These are phyloP conservation scores for Dione vanillae DNA, from an alignment of 2,888 invertebrate species.

Conservation along the genomic window DNA sequence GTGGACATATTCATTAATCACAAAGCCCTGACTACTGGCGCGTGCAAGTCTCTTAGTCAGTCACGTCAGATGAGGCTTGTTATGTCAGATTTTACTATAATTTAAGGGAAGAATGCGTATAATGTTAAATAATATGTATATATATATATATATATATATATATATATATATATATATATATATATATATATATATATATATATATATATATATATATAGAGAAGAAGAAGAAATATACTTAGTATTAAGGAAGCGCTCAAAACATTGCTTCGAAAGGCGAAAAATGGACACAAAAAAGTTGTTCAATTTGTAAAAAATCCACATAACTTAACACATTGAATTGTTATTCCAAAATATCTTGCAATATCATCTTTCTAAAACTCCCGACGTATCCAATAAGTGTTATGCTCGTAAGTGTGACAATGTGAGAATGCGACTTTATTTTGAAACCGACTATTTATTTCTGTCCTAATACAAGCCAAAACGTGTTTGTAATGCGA, in stretches of 20 bases:
- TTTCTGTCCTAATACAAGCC: slow-evolving; percentile 43
- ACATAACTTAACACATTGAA: neutral
- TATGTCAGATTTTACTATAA: too few species aligned
- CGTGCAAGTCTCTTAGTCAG: neutral
- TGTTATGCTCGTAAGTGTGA: slow-evolving; percentile 42
- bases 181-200: too few species aligned
- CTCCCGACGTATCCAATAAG: slow-evolving; percentile 46
- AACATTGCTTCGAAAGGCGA: too few species aligned
- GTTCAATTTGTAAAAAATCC: neutral
- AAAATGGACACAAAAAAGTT: too few species aligned
- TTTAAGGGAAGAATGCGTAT: too few species aligned
- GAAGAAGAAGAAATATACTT: too few species aligned
- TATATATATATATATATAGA: too few species aligned
- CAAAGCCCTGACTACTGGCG: neutral
- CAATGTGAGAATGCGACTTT: slow-evolving; percentile 43
- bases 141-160: too few species aligned
- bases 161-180: too few species aligned
- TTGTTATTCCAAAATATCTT: slow-evolving; percentile 28
- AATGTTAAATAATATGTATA: too few species aligned
- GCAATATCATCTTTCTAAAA: slow-evolving; percentile 42
- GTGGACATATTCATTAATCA: neutral
- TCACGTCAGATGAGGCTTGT: too few species aligned
- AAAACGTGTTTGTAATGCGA: slow-evolving; percentile 44
- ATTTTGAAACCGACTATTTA: slow-evolving; percentile 45
- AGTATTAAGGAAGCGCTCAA: too few species aligned